These are phyloP conservation scores for Dorcus hopei DNA, from an alignment of 2,888 invertebrate genomes.

Conservation along the genomic window DNA sequence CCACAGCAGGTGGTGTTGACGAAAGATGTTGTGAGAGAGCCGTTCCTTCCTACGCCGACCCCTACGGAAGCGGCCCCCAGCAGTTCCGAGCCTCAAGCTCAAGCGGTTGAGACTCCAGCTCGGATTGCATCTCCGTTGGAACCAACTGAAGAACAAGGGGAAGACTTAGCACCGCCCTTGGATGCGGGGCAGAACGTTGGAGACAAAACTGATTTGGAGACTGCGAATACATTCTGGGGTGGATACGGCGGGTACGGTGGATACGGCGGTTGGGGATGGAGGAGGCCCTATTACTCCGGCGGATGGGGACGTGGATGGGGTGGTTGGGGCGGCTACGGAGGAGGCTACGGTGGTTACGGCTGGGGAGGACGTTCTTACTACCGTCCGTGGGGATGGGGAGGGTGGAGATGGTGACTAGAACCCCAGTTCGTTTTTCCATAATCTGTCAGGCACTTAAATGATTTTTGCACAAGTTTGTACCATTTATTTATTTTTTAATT, in stretches of 20 bases:
- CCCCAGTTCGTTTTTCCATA: not conserved
- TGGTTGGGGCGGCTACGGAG: slow-evolving; percentile 14
- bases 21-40: no score
- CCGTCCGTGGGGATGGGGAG: slow-evolving; percentile 14
- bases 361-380: slow-evolving; percentile 6
- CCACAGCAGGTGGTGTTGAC: not conserved
- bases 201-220: slow-evolving; percentile 22
- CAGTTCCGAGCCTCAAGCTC: not conserved
- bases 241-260: slow-evolving; percentile 15
- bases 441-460: no score
- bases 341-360: slow-evolving; percentile 8
- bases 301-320: slow-evolving; percentile 13
- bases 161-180: not conserved
- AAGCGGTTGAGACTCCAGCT: not conserved
- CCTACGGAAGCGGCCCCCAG: no score
- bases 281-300: slow-evolving; percentile 14
- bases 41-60: no score
- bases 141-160: not conserved
- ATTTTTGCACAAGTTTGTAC: no score
- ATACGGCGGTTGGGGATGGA: slow-evolving; percentile 16
- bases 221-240: slow-evolving; percentile 22
- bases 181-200: slow-evolving; percentile 4
- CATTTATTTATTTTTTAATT: no score
- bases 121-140: not conserved
- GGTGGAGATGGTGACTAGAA: slow-evolving; percentile 16